Evolutionary conservation across 1,140 invertebrate genomes (phyloP).

Genomic region (Drosophila malerkotliana): DNA sequence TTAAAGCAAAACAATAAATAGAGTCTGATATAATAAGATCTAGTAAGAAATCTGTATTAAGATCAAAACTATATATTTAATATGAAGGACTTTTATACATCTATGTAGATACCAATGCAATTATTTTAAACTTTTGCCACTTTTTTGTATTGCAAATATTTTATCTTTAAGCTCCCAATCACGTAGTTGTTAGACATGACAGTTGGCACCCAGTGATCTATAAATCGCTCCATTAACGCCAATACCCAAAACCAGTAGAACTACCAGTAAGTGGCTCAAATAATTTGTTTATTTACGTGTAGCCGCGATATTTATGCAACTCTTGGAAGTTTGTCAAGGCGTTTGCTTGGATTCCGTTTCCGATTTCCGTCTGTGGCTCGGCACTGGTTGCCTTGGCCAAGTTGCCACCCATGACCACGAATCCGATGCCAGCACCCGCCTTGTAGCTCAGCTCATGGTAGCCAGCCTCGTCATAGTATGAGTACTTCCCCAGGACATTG

Average conservation of each 20-base stretch:
- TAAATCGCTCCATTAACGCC: constrained; percentile 21
- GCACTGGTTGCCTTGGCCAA: constrained; percentile 53
- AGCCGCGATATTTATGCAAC: constrained; percentile 54
- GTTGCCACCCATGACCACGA: constrained; percentile 75
- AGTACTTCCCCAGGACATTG: constrained; percentile 88
- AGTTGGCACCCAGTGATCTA: constrained; percentile 29
- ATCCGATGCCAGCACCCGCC: constrained; percentile 71
- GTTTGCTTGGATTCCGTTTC: constrained; percentile 40
- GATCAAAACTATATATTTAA: neutral
- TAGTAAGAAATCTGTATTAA: neutral
- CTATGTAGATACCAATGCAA: too few species aligned
- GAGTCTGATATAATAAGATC: neutral
- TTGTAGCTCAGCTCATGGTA: constrained; percentile 75
- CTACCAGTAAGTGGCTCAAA: neutral
- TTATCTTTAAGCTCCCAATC: constrained; percentile 15
- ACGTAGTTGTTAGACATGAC: constrained; percentile 37
- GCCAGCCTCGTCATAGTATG: constrained; percentile 87
- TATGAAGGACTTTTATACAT: neutral
- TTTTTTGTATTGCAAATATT: neutral
- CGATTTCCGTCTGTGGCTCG: constrained; percentile 30
- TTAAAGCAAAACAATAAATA: neutral
- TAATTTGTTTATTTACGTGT: constrained; percentile 43
- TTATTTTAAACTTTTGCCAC: too few species aligned
- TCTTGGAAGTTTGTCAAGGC: constrained; percentile 41
- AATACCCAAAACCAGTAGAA: constrained; percentile 24